phyloP scores from a whole-genome alignment of 2,888 invertebrate genomes.

The Caenorhabditis sp. region DNA sequence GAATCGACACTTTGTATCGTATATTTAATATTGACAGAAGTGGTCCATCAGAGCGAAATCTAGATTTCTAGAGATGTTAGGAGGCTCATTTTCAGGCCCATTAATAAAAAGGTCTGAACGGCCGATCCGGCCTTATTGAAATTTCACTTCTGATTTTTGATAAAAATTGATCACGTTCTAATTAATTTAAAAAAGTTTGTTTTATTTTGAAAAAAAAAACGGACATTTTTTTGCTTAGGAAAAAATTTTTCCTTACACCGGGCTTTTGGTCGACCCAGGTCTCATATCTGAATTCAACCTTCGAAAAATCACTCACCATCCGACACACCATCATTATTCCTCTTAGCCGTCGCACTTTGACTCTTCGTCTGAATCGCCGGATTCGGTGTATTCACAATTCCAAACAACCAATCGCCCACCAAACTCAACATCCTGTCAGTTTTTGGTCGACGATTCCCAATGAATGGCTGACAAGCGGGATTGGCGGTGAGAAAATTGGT shows the following conservation, averaged over 20 bases:
- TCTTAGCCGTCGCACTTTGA: constrained; percentile 7
- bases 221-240: neutral
- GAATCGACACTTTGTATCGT: too few relatives aligned
- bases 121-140: too few relatives aligned
- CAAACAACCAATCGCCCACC: constrained; percentile 50
- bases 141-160: too few relatives aligned
- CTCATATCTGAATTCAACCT: neutral
- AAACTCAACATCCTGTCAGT: constrained; percentile 49
- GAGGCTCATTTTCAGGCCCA: too few relatives aligned
- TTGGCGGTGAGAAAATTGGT: constrained; percentile 38
- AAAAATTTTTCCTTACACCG: neutral
- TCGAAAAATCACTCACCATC: constrained; percentile 27
- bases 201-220: too few relatives aligned
- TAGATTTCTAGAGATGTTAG: too few relatives aligned
- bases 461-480: constrained; percentile 7
- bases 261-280: too few relatives aligned
- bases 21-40: too few relatives aligned
- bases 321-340: constrained; percentile 37
- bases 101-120: too few relatives aligned
- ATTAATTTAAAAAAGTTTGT: too few relatives aligned
- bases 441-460: constrained; percentile 36
- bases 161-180: too few relatives aligned
- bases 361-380: neutral
- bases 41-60: too few relatives aligned
- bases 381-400: constrained; percentile 41